Evolutionary conservation across 2,113 vertebrate species (phyloP), one percentile per base, ranked within the genome.

Genomic region (Corythaeola cristata): DNA sequence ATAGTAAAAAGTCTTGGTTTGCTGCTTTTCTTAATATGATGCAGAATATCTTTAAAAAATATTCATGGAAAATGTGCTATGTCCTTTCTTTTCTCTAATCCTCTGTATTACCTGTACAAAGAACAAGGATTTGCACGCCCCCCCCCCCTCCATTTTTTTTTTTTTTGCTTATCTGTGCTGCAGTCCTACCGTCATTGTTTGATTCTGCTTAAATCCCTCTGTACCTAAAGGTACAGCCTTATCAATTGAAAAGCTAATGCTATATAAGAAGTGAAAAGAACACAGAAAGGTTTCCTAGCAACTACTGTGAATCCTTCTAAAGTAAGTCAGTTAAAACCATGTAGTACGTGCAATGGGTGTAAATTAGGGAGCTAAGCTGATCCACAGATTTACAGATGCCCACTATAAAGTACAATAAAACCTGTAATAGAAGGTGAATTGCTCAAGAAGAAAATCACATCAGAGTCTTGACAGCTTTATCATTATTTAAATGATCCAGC

Each of bases 241-340:
- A 98, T 98, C 97, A 96, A 97, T 96, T 96, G 95, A 98, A 98
- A 98, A 93, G 96, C 97, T 98, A 98, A 98, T 97, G 96, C 96
- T 90, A 81, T 97, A 97, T 97, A 97, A 97, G 97, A 98, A 97
- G 90, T 92, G 93, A 97, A 97, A 97, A 97, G 97, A 97, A 97
- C 97, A 97, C 94, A 98, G 97, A 96, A 98, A 97, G 92, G 96
- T 98, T 98, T 98, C 97, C 97, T 98, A 98, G 98, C 95, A 98
- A 98, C 97, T 98, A 97, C 96, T 96, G 95, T 97, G 94, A 98
- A 98, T 98, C 94, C 86, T 95, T 97, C 96, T 95, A 97, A 98
- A 98, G 97, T 91, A 88, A 98, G 97, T 98, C 96, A 94, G 95
- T 98, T 98, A 98, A 98, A 98, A 95, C 96, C 92, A 64, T 87